These are phyloP conservation scores for Sinonovacula constricta DNA, from an alignment of 1,140 invertebrate genomes.

Conservation along the genomic window DNA sequence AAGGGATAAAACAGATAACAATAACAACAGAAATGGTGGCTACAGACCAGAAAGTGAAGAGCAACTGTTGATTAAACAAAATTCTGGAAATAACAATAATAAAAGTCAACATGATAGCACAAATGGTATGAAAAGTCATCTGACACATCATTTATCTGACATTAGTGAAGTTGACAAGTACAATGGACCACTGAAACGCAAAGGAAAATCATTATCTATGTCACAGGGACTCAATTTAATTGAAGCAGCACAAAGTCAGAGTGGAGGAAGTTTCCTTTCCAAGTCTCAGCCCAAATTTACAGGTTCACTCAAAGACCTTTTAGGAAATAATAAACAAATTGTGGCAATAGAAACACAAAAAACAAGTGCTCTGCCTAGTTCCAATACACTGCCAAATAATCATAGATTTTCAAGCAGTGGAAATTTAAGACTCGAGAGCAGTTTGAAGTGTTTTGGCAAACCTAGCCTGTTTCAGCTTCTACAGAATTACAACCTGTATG, in stretches of 20 bases:
- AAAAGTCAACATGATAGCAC: no score
- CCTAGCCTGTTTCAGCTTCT: conserved; percentile 50
- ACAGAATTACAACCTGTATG: conserved; percentile 43
- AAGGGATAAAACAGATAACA: conserved; percentile 24
- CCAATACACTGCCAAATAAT: conserved; percentile 28
- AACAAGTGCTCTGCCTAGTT: conserved; percentile 8
- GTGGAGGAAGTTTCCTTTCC: conserved; percentile 12
- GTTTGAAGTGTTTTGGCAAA: conserved; percentile 29
- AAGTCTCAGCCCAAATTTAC: conserved; percentile 52
- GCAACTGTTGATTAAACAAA: no score
- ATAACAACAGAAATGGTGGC: conserved; percentile 38
- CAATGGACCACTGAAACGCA: neutral
- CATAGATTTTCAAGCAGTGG: conserved; percentile 31
- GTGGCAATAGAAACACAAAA: conserved; percentile 46
- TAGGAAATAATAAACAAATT: conserved; percentile 43
- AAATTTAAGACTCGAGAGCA: conserved; percentile 30
- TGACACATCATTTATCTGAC: conserved; percentile 39
- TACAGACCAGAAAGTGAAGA: no score
- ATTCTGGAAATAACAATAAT: no score
- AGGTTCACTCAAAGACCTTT: conserved; percentile 44
- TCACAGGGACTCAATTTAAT: conserved; percentile 43
- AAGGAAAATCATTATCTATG: conserved; percentile 45
- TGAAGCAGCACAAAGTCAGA: neutral
- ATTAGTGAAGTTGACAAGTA: no score
- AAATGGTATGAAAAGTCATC: no score